Percentiles rank a stretch among this genome's conserved stretches.
Evolutionary conservation across 2,797 vertebrate genomes (phyloP).

Genomic region (Dipus sagitta): DNA sequence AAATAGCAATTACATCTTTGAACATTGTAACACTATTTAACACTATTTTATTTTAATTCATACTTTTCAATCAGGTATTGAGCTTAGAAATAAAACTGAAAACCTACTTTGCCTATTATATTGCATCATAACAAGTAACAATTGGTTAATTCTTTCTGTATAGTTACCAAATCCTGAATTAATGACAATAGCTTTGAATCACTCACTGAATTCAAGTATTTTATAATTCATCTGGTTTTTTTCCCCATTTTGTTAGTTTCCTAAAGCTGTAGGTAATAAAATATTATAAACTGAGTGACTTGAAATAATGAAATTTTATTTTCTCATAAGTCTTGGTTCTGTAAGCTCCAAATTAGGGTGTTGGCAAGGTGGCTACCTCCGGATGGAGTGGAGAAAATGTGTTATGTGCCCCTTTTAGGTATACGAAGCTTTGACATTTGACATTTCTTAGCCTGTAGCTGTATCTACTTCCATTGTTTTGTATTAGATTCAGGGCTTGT

Average conservation of each 20-base stretch:
- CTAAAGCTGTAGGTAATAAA: background rate
- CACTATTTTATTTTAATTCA: background rate
- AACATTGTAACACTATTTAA: constrained; percentile 5
- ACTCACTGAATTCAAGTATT: constrained; percentile 20
- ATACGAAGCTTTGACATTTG: background rate
- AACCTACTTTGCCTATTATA: background rate
- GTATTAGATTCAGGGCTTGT: background rate
- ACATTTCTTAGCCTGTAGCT: background rate
- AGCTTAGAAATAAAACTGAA: background rate
- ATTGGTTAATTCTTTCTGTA: background rate
- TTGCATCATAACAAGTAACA: background rate
- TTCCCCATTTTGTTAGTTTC: background rate
- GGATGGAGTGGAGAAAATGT: background rate
- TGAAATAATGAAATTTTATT: background rate
- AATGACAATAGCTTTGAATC: background rate
- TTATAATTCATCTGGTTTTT: constrained; percentile 2
- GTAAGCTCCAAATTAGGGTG: background rate
- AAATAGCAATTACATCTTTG: background rate
- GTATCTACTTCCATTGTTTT: background rate
- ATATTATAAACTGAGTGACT: background rate
- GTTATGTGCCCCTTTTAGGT: background rate
- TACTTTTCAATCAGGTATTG: background rate
- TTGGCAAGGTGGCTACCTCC: background rate
- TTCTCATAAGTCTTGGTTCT: background rate
- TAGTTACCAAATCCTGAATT: constrained; percentile 21